Evolutionary conservation across 2,888 invertebrate species (phyloP).

Genomic region (Tyria jacobaeae): DNA sequence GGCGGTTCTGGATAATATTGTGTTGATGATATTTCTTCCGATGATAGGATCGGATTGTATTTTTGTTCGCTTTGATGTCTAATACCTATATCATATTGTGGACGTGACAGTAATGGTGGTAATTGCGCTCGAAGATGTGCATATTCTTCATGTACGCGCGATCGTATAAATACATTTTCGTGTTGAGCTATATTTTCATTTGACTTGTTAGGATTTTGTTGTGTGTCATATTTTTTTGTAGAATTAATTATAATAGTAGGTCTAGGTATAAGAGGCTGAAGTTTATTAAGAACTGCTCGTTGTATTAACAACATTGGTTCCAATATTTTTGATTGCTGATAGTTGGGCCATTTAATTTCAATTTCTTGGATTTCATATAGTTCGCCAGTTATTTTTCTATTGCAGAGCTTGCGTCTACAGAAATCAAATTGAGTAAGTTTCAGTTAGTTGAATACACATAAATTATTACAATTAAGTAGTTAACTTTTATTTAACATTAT

Average conservation of each 20-base stretch:
- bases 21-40: neutral
- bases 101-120: neutral
- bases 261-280: constrained; percentile 1
- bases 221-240: neutral
- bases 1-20: neutral
- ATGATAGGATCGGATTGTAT: neutral
- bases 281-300: constrained; percentile 4
- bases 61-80: neutral
- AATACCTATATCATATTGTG: neutral
- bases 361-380: constrained; percentile 23
- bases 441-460: neutral
- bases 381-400: constrained; percentile 18
- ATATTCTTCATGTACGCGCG: neutral
- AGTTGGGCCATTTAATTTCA: constrained; percentile 27
- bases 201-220: neutral
- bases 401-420: constrained; percentile 25
- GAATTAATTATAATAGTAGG: neutral
- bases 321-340: neutral
- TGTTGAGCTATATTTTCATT: neutral
- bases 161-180: too few relatives aligned
- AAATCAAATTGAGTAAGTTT: neutral
- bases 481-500: too few relatives aligned
- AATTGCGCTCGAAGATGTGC: neutral
- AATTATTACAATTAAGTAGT: too few relatives aligned
- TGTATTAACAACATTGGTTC: neutral